phyloP scores from a whole-genome alignment of 1,140 invertebrate genomes.

The Brachionus angularis region DNA sequence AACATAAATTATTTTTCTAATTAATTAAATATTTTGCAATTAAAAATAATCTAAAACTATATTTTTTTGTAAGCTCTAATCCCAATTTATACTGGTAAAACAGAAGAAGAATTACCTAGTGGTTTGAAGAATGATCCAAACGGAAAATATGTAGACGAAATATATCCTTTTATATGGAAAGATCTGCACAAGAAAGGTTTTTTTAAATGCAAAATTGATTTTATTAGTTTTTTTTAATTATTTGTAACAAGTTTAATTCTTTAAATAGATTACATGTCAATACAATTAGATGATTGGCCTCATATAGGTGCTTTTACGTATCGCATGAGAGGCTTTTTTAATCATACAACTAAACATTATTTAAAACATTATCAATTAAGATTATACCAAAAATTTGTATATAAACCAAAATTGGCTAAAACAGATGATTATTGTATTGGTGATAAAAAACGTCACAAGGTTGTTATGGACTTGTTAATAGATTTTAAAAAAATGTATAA shows the following conservation, averaged over 20 bases:
- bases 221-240: not conserved
- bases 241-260: not conserved
- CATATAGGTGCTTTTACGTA: slow-evolving; percentile 82
- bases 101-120: slow-evolving; percentile 79
- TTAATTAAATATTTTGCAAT: too few relatives aligned
- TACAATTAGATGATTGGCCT: slow-evolving; percentile 80
- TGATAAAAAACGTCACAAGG: slow-evolving; percentile 68
- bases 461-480: slow-evolving; percentile 66
- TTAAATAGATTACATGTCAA: slow-evolving; percentile 65
- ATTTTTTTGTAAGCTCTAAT: slow-evolving; percentile 61
- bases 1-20: too few relatives aligned
- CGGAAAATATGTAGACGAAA: slow-evolving; percentile 67
- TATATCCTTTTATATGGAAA: slow-evolving; percentile 65
- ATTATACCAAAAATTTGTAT: slow-evolving; percentile 56
- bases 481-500: slow-evolving; percentile 65
- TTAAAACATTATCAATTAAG: slow-evolving; percentile 73
- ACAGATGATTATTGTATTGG: slow-evolving; percentile 66
- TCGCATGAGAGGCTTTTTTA: slow-evolving; percentile 77
- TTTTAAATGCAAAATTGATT: not conserved
- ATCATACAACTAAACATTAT: slow-evolving; percentile 82
- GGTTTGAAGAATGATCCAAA: slow-evolving; percentile 69
- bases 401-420: slow-evolving; percentile 39
- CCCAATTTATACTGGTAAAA: slow-evolving; percentile 78
- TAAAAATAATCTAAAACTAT: too few relatives aligned
- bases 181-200: slow-evolving; percentile 48